Base-by-base conservation (phyloP, 2,888 invertebrate genomes). In the Hesperia comma region DNA sequence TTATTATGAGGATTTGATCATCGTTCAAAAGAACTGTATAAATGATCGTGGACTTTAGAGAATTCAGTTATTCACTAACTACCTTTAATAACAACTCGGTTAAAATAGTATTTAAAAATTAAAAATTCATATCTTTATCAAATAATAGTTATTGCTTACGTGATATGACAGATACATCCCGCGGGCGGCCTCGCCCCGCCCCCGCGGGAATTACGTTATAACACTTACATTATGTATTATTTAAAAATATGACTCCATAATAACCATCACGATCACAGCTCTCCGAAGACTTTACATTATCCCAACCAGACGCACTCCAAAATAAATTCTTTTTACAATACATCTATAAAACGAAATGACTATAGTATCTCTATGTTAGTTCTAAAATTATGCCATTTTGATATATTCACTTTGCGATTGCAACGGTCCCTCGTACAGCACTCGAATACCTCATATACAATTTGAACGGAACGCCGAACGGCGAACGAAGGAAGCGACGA, bases 231-330 rank as follows among this genome's bases (percentile, higher is more conserved):
- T 64, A 84, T 84, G 73, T 90, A 90, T 66, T 66, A 66, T 88
- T 92, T 89, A 92, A 92, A 92, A 91, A 92, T 92, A 92, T 92
- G 92, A 92, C 92, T 92, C 89, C 88, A 85, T 91, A 91, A 88
- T 90, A 90, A 89, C 92, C 92, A 84, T 91, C 92, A 82, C 86
- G 86, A 92, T 92, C 92, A 92, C 92, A 92, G 92, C 92, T 88
- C 87, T 89, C 92, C 92, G 84, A 87, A 90, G 90, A 90, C 92
- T 86, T 90, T 87, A 86, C 92, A 85, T 86, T 88, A 88, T 88
- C 87, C 90, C 80, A 85, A 87, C 87, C 89, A 84, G 87, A 88
- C 91, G 67, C 77, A 81, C 86, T 87, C 92, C 92, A 88, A 92
- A 91, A 92, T 92, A 92, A 90, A 92, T 90, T 91, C 92, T 90